Conservation (phyloP, 2,888 invertebrate genomes). For the Xestia sexstrigata region DNA sequence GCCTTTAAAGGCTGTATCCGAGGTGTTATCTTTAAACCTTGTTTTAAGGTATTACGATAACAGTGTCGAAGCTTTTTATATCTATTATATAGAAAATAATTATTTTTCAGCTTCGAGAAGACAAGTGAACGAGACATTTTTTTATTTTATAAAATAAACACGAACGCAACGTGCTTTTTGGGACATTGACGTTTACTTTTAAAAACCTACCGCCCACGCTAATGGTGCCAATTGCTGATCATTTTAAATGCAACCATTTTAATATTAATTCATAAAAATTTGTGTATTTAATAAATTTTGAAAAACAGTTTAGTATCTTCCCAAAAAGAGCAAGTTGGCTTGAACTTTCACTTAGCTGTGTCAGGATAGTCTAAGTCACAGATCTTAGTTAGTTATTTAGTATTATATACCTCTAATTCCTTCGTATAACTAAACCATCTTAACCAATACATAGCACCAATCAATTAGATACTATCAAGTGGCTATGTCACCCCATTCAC, state of each 20-base stretch:
- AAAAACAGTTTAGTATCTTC: too few relatives aligned
- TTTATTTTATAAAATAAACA: background rate
- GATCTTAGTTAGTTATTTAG: background rate
- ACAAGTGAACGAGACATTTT: too few relatives aligned
- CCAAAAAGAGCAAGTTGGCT: background rate
- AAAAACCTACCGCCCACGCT: too few relatives aligned
- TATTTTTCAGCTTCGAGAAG: background rate
- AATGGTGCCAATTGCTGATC: background rate
- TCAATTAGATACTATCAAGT: conserved; percentile 1
- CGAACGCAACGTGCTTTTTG: background rate
- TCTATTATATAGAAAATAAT: background rate
- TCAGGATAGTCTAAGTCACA: background rate
- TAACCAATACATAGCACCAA: background rate
- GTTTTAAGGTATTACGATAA: conserved; percentile 34
- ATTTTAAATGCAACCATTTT: background rate
- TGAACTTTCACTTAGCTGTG: background rate
- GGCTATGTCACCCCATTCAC: background rate
- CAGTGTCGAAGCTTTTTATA: background rate
- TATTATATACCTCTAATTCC: background rate
- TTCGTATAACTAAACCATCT: background rate
- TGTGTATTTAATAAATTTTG: background rate
- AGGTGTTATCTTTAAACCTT: conserved; percentile 36
- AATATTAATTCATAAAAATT: background rate
- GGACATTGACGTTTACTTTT: background rate
- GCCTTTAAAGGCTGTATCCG: conserved; percentile 21